phyloP scores from a whole-genome alignment of 2,888 invertebrate genomes.

The Cabera pusaria region DNA sequence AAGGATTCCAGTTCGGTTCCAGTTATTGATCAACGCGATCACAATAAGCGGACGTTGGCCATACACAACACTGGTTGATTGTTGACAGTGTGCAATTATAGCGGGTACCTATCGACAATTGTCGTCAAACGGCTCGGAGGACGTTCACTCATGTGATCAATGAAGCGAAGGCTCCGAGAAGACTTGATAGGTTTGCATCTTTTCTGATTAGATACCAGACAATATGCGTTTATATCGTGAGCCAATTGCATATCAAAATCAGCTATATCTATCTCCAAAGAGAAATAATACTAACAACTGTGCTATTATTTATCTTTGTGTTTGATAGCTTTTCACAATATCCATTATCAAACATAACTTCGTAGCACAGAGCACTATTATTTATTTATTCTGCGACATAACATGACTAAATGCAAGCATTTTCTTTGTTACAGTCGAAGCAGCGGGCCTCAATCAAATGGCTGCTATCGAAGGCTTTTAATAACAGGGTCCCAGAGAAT shows the following conservation, averaged over 20 bases:
- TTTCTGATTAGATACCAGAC: no score
- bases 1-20: constrained; percentile 55
- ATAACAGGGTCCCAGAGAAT: constrained; percentile 96
- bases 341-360: no score
- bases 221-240: no score
- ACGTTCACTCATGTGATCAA: constrained; percentile 31
- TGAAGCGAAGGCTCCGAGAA: constrained; percentile 11
- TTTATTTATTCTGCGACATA: no score
- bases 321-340: no score
- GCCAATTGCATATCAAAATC: no score
- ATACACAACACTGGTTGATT: constrained; percentile 44
- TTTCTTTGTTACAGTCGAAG: constrained; percentile 92
- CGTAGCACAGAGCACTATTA: no score
- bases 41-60: constrained; percentile 76
- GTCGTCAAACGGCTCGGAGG: constrained; percentile 37
- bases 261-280: no score
- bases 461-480: constrained; percentile 97
- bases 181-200: constrained; percentile 23
- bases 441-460: constrained; percentile 98
- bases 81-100: constrained; percentile 50
- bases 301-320: no score
- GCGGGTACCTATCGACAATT: constrained; percentile 53
- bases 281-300: no score
- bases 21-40: constrained; percentile 59
- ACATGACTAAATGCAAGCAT: constrained; percentile 2